A percentile compares a stretch with the other conserved stretches of the same genome.
Conservation (phyloP, 2,797 vertebrate species). For the Hylomyscus alleni region DNA sequence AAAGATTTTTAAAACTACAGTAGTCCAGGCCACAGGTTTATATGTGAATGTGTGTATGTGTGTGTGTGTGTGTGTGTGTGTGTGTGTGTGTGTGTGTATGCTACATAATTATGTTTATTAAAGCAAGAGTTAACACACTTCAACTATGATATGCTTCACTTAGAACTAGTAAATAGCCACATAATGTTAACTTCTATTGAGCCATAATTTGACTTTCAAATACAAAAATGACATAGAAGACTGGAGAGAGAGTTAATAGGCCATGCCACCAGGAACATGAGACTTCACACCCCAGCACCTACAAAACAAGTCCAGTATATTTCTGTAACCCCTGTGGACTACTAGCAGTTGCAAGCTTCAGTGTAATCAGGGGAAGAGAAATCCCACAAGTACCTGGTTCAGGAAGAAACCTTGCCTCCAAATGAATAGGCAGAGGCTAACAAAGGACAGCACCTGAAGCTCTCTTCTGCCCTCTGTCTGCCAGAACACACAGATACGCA, state of each 20-base stretch:
- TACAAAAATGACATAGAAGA: not conserved
- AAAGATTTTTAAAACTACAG: not conserved
- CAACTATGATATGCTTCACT: not conserved
- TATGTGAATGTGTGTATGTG: too few relatives aligned
- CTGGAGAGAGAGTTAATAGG: not conserved
- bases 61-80: too few relatives aligned
- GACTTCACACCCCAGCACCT: not conserved
- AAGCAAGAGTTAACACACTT: not conserved
- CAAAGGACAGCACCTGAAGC: too few relatives aligned
- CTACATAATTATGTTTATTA: not conserved
- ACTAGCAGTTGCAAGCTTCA: not conserved
- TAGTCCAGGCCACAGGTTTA: not conserved
- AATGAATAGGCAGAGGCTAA: not conserved
- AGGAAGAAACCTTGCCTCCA: not conserved
- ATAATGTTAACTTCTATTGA: constrained; percentile 24
- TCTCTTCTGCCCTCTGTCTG: not conserved
- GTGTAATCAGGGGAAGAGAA: not conserved
- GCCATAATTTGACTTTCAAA: constrained; percentile 41
- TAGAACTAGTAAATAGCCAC: not conserved
- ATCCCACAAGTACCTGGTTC: not conserved
- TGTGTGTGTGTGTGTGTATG: too few relatives aligned
- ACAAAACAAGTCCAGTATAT: not conserved
- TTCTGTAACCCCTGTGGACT: not conserved
- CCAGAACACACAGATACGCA: not conserved
- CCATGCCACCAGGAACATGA: not conserved